These are phyloP conservation scores for Papilio polytes DNA, from an alignment of 1,140 invertebrate genomes.

Conservation along the genomic window DNA sequence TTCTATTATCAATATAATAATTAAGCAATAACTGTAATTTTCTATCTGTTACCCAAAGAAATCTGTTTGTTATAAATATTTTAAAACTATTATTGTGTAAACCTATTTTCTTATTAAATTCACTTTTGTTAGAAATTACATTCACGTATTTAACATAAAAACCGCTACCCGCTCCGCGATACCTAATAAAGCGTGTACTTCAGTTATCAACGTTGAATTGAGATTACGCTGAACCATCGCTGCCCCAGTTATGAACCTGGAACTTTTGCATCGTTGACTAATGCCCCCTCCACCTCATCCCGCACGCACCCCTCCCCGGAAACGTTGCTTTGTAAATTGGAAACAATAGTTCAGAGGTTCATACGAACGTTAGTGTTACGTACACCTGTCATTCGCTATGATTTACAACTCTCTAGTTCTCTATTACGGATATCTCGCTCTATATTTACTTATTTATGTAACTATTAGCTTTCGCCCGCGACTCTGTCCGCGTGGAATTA, in stretches of 20 bases:
- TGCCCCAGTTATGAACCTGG: conserved; percentile 38
- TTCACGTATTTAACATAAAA: not conserved
- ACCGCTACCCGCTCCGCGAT: not conserved
- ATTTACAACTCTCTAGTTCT: not conserved
- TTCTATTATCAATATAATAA: too few species aligned
- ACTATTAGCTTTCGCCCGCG: not conserved
- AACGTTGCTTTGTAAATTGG: conserved; percentile 33
- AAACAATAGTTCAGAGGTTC: conserved; percentile 35
- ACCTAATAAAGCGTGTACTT: not conserved
- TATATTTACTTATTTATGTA: conserved; percentile 26
- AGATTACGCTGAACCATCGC: conserved; percentile 38
- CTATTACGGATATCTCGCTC: too few species aligned
- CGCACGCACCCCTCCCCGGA: conserved; percentile 22
- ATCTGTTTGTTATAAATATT: too few species aligned
- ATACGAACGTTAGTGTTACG: not conserved
- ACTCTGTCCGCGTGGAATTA: too few species aligned
- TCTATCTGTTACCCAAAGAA: too few species aligned
- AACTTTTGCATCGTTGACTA: conserved; percentile 44
- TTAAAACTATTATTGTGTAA: not conserved
- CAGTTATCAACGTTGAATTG: conserved; percentile 9
- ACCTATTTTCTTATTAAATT: too few species aligned
- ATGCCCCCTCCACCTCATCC: conserved; percentile 19
- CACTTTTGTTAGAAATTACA: not conserved
- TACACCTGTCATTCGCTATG: conserved; percentile 24
- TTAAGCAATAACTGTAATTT: too few species aligned